These are phyloP conservation scores for Drosophila ficusphila DNA, from an alignment of 1,140 invertebrate genomes.

Conservation along the genomic window DNA sequence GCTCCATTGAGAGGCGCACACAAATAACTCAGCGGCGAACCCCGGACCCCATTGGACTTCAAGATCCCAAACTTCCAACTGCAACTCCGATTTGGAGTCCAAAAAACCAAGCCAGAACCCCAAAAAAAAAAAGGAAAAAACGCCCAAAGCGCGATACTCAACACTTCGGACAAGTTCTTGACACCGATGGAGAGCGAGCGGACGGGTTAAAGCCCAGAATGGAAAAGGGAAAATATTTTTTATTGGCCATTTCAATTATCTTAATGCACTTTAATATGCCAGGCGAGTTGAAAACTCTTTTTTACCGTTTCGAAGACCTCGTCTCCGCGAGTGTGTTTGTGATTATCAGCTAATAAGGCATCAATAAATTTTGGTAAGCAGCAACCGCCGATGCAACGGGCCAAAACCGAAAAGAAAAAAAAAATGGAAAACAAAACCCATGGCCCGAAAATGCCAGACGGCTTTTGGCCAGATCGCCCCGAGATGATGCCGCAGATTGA, in stretches of 20 bases:
- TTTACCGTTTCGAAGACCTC: conserved; percentile 63
- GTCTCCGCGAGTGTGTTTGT: conserved; percentile 55
- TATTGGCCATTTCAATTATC: conserved; percentile 84
- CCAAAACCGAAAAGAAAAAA: too few species aligned
- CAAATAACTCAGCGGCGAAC: conserved; percentile 41
- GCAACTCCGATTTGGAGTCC: neutral
- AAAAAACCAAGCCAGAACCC: conserved; percentile 8
- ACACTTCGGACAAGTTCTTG: conserved; percentile 80
- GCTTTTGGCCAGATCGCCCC: conserved; percentile 68
- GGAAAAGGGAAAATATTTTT: conserved; percentile 78
- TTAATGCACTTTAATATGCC: conserved; percentile 82
- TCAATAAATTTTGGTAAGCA: conserved; percentile 63
- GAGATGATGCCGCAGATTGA: conserved; percentile 68
- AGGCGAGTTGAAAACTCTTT: conserved; percentile 51
- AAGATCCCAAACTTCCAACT: too few species aligned
- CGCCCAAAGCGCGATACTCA: conserved; percentile 77
- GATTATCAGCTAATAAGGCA: conserved; percentile 80
- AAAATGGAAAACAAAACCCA: too few species aligned
- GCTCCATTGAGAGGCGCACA: conserved; percentile 19
- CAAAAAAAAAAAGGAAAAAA: conserved; percentile 61
- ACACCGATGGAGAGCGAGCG: conserved; percentile 57
- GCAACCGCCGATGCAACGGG: conserved; percentile 29
- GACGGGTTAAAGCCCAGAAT: neutral
- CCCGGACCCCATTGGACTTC: conserved; percentile 4
- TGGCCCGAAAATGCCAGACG: conserved; percentile 49